Evolutionary conservation across 2,797 vertebrate genomes (phyloP), one percentile per base, ranked within the genome.

Genomic region (Gymnothorax javanicus): DNA sequence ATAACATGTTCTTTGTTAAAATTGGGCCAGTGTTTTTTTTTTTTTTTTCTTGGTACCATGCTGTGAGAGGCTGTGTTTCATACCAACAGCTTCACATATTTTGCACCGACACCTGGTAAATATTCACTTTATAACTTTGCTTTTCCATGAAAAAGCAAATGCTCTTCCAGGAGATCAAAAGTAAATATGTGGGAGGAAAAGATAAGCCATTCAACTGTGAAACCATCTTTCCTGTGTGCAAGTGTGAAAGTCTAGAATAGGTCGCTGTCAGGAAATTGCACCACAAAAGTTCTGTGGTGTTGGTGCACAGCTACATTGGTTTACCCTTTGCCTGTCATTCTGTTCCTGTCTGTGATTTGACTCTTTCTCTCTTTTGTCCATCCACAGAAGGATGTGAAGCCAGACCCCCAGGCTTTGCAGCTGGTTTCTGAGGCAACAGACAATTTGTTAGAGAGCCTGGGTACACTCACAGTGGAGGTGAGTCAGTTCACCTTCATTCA

Each of bases 391-490:
- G 95, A 92, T 82, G 93, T 98, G 81, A 95, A 91, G 90, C 95
- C 96, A 0, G 95, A 97, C 89, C 97, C 97, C 83, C 92, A 97
- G 91, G 94, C 92, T 0, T 91, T 94, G 58, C 92, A 95, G 88
- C 96, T 97, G 20, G 95, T 99, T 85, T 95, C 95, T 1, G 95
- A 95, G 91, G 97, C 97, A 64, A 96, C 97, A 0, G 95, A 96
- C 90, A 89, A 89, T 27, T 94, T 99, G 87, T 92, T 97, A 92
- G 94, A 95, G 85, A 99, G 97, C 91, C 56, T 99, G 13, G 96
- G 96, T 69, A 93, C 92, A 0, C 94, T 99, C 91, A 92, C 96
- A 27, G 95, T 96, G 88, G 98, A 99, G 97, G 98, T 99, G 96
- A 92, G 94, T 87, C 7, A 13, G 23, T 6, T 54, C 59, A 43